Evolutionary conservation across 2,888 invertebrate genomes (phyloP).

Genomic region (Neocrepidodera transversa): DNA sequence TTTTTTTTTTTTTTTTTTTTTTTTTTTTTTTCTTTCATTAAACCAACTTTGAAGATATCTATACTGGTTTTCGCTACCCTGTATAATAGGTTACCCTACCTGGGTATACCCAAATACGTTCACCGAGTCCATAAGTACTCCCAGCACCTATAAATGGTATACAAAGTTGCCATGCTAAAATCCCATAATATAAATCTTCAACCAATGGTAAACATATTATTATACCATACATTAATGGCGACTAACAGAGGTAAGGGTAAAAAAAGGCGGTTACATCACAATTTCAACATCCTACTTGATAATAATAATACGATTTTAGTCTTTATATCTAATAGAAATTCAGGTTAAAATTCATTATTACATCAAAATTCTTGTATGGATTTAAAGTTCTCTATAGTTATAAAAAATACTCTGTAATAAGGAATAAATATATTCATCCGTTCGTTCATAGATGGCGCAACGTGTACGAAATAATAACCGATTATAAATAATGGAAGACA

Average conservation of each 20-base stretch:
- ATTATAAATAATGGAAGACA: constrained; percentile 18
- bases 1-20: too few relatives aligned
- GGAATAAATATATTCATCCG: too few relatives aligned
- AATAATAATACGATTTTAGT: neutral
- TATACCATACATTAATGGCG: constrained; percentile 56
- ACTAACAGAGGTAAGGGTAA: constrained; percentile 49
- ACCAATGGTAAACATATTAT: constrained; percentile 57
- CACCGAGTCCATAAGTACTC: neutral
- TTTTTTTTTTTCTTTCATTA: too few relatives aligned
- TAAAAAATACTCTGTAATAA: too few relatives aligned
- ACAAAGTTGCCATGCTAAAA: constrained; percentile 53
- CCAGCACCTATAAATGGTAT: constrained; percentile 12
- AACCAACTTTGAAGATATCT: too few relatives aligned
- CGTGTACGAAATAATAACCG: neutral
- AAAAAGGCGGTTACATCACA: constrained; percentile 42
- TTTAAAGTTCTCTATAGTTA: neutral
- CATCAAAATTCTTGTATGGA: neutral
- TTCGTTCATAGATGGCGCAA: neutral
- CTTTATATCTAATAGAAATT: neutral
- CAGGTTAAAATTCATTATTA: neutral
- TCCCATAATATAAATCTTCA: constrained; percentile 49
- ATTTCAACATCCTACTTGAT: too few relatives aligned
- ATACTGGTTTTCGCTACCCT: too few relatives aligned
- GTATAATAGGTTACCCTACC: too few relatives aligned
- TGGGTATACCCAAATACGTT: neutral